Conservation (phyloP, 1,140 invertebrate genomes). For the Camponotus pennsylvanicus region DNA sequence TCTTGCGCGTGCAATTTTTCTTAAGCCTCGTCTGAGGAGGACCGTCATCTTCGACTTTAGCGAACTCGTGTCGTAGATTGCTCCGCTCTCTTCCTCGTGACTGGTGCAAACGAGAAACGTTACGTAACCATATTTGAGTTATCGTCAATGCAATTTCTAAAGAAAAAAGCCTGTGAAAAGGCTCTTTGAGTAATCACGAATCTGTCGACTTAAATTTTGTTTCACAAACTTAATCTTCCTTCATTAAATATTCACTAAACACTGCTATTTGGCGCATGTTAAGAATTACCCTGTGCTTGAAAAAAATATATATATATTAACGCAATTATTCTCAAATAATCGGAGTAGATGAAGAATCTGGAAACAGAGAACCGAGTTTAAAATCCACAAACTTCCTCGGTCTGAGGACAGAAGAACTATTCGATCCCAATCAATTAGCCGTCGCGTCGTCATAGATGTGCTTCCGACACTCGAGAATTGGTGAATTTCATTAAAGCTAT, state of each 20-base stretch:
- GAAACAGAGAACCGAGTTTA: background rate
- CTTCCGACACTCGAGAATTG: slow-evolving; percentile 1
- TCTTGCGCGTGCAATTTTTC: slow-evolving; percentile 52
- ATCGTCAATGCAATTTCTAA: background rate
- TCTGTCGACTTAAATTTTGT: slow-evolving; percentile 9
- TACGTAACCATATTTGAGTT: slow-evolving; percentile 16
- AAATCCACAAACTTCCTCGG: background rate
- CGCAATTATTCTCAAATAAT: slow-evolving; percentile 17
- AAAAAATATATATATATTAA: background rate
- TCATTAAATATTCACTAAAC: background rate
- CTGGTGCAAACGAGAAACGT: slow-evolving; percentile 41
- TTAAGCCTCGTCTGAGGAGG: slow-evolving; percentile 70
- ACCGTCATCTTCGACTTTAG: slow-evolving; percentile 58
- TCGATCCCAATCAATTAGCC: background rate
- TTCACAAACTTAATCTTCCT: slow-evolving; percentile 13
- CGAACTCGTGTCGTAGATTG: slow-evolving; percentile 9
- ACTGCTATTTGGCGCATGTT: background rate
- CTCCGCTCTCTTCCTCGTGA: background rate
- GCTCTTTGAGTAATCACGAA: slow-evolving; percentile 1
- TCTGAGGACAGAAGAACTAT: background rate
- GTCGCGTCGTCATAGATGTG: background rate
- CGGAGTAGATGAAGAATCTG: slow-evolving; percentile 14
- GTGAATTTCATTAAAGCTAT: slow-evolving; percentile 58
- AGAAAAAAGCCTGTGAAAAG: background rate
- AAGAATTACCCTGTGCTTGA: background rate